Conservation (phyloP, 2,888 invertebrate genomes). For the Antheraea yamamai region DNA sequence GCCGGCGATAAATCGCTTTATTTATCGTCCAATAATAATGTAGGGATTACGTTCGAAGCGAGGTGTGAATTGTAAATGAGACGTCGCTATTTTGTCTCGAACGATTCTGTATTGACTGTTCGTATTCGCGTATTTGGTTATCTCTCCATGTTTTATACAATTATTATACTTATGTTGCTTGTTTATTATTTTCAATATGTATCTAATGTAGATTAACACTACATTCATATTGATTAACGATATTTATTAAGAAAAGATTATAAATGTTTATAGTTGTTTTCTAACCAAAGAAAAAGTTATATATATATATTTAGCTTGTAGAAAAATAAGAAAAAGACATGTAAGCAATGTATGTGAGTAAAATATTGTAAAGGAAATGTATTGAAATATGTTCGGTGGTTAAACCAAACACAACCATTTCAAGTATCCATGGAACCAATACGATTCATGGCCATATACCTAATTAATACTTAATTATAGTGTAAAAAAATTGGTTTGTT, state of each 20-base stretch:
- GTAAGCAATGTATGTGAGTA: neutral
- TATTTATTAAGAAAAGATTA: neutral
- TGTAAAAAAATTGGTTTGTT: neutral
- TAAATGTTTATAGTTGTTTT: neutral
- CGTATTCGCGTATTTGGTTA: constrained; percentile 19
- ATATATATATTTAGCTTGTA: no score
- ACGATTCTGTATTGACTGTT: constrained; percentile 25
- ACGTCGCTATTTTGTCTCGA: constrained; percentile 46
- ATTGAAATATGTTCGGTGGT: neutral
- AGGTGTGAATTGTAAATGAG: constrained; percentile 55
- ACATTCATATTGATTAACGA: neutral
- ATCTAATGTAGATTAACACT: neutral
- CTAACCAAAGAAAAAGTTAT: no score
- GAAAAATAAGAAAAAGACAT: no score
- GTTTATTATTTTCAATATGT: constrained; percentile 9
- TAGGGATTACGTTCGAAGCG: constrained; percentile 44
- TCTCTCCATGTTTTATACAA: constrained; percentile 11
- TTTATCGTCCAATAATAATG: constrained; percentile 55
- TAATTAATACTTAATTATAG: neutral
- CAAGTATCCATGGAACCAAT: neutral
- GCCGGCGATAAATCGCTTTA: constrained; percentile 59
- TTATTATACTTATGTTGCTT: constrained; percentile 9
- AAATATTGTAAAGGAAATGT: neutral
- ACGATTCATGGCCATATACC: neutral
- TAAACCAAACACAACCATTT: neutral